These are phyloP conservation scores for Cryptus viduatorius DNA, from an alignment of 2,888 invertebrate genomes.

Conservation along the genomic window DNA sequence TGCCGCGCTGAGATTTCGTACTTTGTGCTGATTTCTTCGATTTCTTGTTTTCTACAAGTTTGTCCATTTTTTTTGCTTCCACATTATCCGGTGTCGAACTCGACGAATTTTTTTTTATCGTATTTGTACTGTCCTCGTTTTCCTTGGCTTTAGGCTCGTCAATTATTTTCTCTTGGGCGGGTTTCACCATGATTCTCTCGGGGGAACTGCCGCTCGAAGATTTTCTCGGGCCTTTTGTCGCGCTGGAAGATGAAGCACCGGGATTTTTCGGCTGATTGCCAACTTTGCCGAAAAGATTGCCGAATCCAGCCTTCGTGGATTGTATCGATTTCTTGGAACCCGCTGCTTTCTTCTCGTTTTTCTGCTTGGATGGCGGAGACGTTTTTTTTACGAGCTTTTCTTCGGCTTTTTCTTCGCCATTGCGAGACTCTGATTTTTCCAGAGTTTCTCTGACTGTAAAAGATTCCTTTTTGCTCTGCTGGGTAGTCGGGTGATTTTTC, in stretches of 20 bases:
- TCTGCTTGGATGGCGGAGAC: constrained; percentile 59
- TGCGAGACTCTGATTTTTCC: not conserved
- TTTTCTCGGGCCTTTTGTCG: constrained; percentile 47
- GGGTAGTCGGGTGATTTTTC: constrained; percentile 3
- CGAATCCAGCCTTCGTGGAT: constrained; percentile 75
- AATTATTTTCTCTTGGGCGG: not conserved
- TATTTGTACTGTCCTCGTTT: constrained; percentile 28
- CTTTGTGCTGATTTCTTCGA: constrained; percentile 60
- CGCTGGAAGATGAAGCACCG: constrained; percentile 1
- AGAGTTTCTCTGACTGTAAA: constrained; percentile 10
- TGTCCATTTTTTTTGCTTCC: constrained; percentile 41
- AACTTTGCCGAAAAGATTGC: constrained; percentile 78
- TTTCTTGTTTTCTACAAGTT: constrained; percentile 45
- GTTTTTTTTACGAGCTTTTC: constrained; percentile 64
- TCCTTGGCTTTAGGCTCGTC: constrained; percentile 25
- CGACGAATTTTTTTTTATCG: not conserved
- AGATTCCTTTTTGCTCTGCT: constrained; percentile 22
- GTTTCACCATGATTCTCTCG: constrained; percentile 21
- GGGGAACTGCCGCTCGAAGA: not conserved
- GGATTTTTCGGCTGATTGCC: constrained; percentile 61
- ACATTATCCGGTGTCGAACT: constrained; percentile 17
- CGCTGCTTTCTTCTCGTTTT: constrained; percentile 67
- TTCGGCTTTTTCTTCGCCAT: constrained; percentile 46
- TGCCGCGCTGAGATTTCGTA: constrained; percentile 69
- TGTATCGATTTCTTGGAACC: constrained; percentile 74